A percentile compares a stretch with the other conserved stretches of the same genome.
Evolutionary conservation across 1,140 invertebrate species (phyloP).

Genomic region (Cydia strobilella): DNA sequence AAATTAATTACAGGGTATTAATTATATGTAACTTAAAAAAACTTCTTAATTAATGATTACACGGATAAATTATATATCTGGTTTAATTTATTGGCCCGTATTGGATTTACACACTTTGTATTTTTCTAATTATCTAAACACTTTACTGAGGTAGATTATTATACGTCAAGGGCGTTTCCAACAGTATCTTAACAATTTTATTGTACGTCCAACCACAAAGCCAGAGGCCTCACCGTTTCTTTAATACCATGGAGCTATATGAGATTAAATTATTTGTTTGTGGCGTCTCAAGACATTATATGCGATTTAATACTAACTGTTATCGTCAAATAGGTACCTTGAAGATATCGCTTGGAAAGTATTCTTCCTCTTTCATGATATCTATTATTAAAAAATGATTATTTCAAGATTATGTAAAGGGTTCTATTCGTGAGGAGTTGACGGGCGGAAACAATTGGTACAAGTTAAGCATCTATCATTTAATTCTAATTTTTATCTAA

Average conservation of each 20-base stretch:
- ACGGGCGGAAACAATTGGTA: too few species aligned
- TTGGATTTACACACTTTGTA: too few species aligned
- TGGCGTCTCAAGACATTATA: constrained; percentile 13
- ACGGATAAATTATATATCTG: too few species aligned
- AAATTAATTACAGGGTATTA: too few species aligned
- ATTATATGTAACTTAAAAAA: too few species aligned
- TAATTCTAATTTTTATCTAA: too few species aligned
- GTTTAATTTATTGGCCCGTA: too few species aligned
- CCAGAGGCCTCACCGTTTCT: neutral
- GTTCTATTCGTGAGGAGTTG: too few species aligned
- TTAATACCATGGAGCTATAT: neutral
- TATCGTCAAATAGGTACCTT: neutral
- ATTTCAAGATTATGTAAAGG: too few species aligned
- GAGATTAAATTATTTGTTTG: constrained; percentile 20
- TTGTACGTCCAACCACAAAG: constrained; percentile 8
- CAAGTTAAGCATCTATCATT: too few species aligned
- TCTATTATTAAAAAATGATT: neutral
- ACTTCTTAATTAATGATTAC: too few species aligned
- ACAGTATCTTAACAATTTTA: constrained; percentile 1
- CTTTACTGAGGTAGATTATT: neutral
- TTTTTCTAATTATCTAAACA: too few species aligned
- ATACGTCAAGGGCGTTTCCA: neutral
- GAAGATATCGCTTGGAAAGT: neutral
- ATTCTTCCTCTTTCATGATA: neutral
- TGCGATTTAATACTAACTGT: constrained; percentile 20